A percentile compares a stretch with the other conserved stretches of the same genome.
Conservation (phyloP, 2,888 invertebrate species). For the Morinoia aosen region DNA sequence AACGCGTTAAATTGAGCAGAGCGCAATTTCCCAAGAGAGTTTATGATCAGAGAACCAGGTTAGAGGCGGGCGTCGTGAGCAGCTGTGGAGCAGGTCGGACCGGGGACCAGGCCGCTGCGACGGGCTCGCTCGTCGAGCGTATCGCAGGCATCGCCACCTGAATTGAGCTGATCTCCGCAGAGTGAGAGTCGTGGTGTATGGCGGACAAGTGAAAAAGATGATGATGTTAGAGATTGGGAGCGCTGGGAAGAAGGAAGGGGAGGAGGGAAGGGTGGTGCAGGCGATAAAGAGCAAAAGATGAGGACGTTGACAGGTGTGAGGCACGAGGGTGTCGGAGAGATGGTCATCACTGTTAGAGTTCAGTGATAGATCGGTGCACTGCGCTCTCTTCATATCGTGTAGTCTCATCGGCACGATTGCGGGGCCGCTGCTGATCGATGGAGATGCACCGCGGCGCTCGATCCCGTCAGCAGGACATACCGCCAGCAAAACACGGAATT, state of each 20-base stretch:
- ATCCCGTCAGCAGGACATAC: background rate
- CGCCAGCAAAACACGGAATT: background rate
- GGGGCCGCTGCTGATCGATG: constrained; percentile 31
- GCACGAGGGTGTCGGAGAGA: constrained; percentile 40
- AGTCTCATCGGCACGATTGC: constrained; percentile 45
- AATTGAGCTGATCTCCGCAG: background rate
- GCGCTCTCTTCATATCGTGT: constrained; percentile 23
- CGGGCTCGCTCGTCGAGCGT: background rate
- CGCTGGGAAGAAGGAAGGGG: background rate
- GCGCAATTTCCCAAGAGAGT: background rate
- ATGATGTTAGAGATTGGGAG: constrained; percentile 45
- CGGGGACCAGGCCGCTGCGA: background rate
- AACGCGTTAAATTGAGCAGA: too few relatives aligned
- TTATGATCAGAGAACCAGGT: constrained; percentile 6
- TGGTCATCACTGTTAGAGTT: constrained; percentile 35
- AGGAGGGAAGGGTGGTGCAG: background rate
- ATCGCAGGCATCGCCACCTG: background rate
- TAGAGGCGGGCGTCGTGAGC: background rate
- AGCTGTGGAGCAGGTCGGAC: background rate
- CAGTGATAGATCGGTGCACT: constrained; percentile 28
- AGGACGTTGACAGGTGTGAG: constrained; percentile 38
- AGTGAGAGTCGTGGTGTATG: constrained; percentile 24
- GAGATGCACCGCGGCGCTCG: background rate
- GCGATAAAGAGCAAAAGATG: constrained; percentile 49
- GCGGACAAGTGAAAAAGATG: constrained; percentile 42